phyloP scores from a whole-genome alignment of 64 coral and sea anemone genomes.

The Actinia equina region DNA sequence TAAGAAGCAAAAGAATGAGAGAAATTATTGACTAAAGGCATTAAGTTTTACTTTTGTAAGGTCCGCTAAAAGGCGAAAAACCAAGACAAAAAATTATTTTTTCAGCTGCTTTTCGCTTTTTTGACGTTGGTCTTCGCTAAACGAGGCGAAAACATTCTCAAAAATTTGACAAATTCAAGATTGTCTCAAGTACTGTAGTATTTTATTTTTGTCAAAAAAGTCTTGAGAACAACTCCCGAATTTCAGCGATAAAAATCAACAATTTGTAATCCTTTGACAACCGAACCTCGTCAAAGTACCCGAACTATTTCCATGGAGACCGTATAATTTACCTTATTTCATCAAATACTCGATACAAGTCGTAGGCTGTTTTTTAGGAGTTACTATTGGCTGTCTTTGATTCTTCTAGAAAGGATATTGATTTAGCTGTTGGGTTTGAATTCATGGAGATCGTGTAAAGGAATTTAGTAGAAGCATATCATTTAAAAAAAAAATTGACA shows the following conservation, averaged over 20 bases:
- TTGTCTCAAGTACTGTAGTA: not conserved
- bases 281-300: constrained; percentile 16
- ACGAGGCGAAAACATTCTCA: not conserved
- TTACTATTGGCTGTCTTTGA: not conserved
- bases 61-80: not conserved
- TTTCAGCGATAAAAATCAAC: not conserved
- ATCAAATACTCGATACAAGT: not conserved
- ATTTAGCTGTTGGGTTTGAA: not conserved
- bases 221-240: not conserved
- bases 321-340: constrained; percentile 3
- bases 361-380: not conserved
- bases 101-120: not conserved
- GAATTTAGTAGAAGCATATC: too few species aligned
- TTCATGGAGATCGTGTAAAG: too few species aligned
- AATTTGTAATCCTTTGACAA: not conserved
- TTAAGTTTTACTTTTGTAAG: not conserved
- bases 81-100: not conserved
- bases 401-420: not conserved
- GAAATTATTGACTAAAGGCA: not conserved
- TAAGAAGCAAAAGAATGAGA: not conserved
- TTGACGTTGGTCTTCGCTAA: not conserved
- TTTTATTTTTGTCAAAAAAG: not conserved
- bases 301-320: not conserved
- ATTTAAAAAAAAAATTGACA: too few species aligned
- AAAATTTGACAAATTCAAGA: not conserved